Evolutionary conservation across 2,113 vertebrate genomes (phyloP), one percentile per base, ranked within the genome.

Genomic region (Acinonyx jubatus): DNA sequence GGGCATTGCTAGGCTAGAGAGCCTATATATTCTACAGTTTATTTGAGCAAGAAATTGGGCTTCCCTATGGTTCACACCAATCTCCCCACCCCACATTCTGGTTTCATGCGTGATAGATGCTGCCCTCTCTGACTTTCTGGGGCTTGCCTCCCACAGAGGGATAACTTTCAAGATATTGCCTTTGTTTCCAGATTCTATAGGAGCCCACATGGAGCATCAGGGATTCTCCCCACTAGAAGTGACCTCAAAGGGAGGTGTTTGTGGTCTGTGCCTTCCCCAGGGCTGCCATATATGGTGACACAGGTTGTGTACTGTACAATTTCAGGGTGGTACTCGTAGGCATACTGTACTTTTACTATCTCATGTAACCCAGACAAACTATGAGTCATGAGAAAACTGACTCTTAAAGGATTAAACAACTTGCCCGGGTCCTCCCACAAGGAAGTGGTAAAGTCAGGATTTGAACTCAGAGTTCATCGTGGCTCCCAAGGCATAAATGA

Each of bases 281-380:
- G 69, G 27, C 55, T 38, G 18, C 21, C 5, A 9, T 0, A 5
- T 4, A 3, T 5, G 18, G 21, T 14, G 29, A 14, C 13, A 5
- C 10, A 38, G 29, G 16, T 4, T 45, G 18, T 4, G 13, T 5
- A 55, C n/a, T 18, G 10, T 3, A 57, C 45, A 63, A 65, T 3
- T 57, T 41, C 13, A 29, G 29, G 23, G 38, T 27, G 21, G 5
- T 14, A 27, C 52, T 31, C 41, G 3, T 2, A 50, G 87, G 14
- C 50, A n/a, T 5, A 23, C 16, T 5, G 9, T 80, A 8, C 5
- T 52, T 52, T 68, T 15, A 29, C 19, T 15, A 27, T 45, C 15
- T 87, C 45, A 23, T 3, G 65, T 63, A 83, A 66, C 45, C n/a
- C 33, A 93, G 50, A 92, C 41, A n/a, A 31, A 52, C 23, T 41